These are phyloP conservation scores for Aleadryas rufinucha DNA, from an alignment of 2,113 vertebrate genomes.

Conservation along the genomic window DNA sequence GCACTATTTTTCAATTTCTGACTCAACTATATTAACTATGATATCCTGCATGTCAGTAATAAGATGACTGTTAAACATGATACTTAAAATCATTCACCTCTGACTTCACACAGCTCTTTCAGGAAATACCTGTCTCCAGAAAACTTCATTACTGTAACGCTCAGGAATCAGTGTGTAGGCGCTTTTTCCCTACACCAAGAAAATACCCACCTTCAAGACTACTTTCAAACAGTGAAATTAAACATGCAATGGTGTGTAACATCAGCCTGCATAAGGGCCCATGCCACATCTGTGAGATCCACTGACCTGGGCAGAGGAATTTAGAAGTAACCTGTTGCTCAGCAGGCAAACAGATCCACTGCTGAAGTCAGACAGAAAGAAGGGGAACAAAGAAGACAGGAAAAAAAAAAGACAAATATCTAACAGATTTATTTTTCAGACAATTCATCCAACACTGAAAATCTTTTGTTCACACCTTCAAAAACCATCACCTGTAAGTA, in stretches of 20 bases:
- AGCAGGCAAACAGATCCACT: not conserved
- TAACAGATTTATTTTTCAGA: not conserved
- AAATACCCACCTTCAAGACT: not conserved
- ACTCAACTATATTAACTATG: not conserved
- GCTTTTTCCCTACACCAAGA: not conserved
- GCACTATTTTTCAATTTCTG: not conserved
- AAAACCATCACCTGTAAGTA: not conserved
- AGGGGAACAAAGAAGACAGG: not conserved
- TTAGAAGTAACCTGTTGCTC: not conserved
- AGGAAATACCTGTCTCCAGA: not conserved
- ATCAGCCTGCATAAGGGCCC: not conserved
- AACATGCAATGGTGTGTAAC: not conserved
- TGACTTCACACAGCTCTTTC: not conserved
- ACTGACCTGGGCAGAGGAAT: not conserved
- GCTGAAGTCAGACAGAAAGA: not conserved
- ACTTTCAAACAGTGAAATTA: not conserved
- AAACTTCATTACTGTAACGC: not conserved
- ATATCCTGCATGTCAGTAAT: not conserved
- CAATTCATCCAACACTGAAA: not conserved
- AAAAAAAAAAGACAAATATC: not conserved
- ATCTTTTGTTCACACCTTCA: not conserved
- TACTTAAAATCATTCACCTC: slow-evolving; percentile 10
- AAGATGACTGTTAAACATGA: not conserved
- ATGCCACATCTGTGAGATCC: not conserved
- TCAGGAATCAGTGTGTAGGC: not conserved